phyloP scores from a whole-genome alignment of 2,797 vertebrate genomes.

The Chaenodraco wilsoni region DNA sequence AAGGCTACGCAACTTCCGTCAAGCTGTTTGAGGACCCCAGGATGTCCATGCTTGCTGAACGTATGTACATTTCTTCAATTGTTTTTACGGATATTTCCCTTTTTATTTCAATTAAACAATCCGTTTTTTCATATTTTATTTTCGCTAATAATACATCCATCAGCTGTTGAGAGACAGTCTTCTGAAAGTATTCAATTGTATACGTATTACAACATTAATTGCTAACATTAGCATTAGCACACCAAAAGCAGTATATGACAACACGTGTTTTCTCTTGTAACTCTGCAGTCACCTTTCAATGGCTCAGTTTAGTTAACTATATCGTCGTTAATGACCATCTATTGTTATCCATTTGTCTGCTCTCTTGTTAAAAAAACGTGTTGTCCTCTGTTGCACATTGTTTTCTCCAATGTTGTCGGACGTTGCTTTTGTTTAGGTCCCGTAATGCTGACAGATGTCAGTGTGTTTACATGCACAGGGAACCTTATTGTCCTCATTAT shows the following conservation, averaged over 20 bases:
- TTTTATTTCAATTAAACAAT: accelerated
- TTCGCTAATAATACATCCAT: accelerated
- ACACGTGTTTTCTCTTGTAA: conserved; percentile 58
- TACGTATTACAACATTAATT: background rate
- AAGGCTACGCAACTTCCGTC: background rate
- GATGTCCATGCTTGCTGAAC: conserved; percentile 93
- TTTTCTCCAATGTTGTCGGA: accelerated
- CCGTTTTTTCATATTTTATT: accelerated
- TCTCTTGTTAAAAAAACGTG: accelerated
- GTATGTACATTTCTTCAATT: conserved; percentile 73
- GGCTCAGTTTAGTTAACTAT: background rate
- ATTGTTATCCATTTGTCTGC: background rate
- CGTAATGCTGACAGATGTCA: background rate
- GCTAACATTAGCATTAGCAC: conserved; percentile 62
- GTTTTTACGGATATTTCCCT: background rate
- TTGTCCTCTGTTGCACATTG: background rate
- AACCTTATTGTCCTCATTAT: background rate
- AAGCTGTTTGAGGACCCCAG: conserved; percentile 75
- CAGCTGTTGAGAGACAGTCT: accelerated
- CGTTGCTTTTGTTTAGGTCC: background rate
- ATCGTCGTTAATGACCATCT: accelerated
- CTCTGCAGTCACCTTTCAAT: background rate
- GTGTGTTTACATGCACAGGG: background rate
- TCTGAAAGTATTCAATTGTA: background rate
- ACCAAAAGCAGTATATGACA: background rate